Base-by-base conservation (phyloP, 2,888 invertebrate genomes). In the Thymelicus acteon region DNA sequence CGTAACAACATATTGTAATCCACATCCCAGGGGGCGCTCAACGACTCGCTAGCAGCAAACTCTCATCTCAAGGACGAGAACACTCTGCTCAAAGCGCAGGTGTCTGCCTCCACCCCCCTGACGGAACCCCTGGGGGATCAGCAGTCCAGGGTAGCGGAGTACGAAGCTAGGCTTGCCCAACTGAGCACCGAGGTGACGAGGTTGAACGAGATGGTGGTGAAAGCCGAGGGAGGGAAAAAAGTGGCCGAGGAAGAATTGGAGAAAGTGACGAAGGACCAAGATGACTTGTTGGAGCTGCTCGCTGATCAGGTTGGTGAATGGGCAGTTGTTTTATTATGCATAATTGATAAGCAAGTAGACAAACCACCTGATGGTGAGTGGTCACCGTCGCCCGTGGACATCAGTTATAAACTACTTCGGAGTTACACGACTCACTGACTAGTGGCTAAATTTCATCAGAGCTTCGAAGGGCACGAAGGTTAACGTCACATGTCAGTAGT, bases 261-360 rank as follows among this genome's bases (percentile, higher is more conserved):
- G 54, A 94, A 95, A 75, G 82, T 98, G 74, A 96, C 95, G 82
- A 97, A 96, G 82, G 99, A 99, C 82, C 99, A 99, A 86, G 99
- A 99, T 78, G 98, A 99, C 89, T 90, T 99, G 74, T 89, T 99
- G 70, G 97, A 97, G 81, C 90, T 99, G 72, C 92, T 99, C 52
- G 96, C 98, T 0, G 98, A 99, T 86, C 98, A 99, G 94, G 99
- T 93, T 63, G 67, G 76, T 49, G 24, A 12, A 54, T 19, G 44
- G 10, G 12, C 10, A 12, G 4, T 44, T 19, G 19, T 19, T 19
- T 19, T 19, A 19, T 19, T 19, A 19, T 19, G 19, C 19, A 19
- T 10, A 44, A 39, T 3, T 0, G 39, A 6, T 7, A 39, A 6
- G 39, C 19, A 2, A 19, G 19, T 2, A 19, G 19, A 19, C 19